phyloP scores from a whole-genome alignment of 2,888 invertebrate species.

The Oscheius myriophilus region DNA sequence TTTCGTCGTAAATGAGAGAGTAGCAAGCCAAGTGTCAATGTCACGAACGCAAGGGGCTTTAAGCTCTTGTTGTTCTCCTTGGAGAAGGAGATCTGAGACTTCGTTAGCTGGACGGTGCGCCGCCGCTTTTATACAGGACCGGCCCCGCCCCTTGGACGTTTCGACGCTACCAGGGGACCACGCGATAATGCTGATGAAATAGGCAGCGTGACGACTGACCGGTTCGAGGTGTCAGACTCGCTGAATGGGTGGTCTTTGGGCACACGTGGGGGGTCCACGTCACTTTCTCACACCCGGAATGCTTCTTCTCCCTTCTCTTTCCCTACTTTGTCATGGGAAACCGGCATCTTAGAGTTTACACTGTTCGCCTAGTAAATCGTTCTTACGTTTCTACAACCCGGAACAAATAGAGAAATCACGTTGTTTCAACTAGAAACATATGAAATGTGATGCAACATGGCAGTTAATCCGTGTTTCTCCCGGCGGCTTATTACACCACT shows the following conservation, averaged over 20 bases:
- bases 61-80: constrained; percentile 8
- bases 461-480: too few species aligned
- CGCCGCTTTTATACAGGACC: constrained; percentile 18
- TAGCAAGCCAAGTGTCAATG: neutral
- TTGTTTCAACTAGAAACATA: too few species aligned
- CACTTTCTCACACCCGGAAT: neutral
- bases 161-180: constrained; percentile 26
- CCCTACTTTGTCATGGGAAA: neutral
- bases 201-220: constrained; percentile 27
- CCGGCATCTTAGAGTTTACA: too few species aligned
- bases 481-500: too few species aligned
- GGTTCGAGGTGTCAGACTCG: constrained; percentile 15
- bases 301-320: neutral
- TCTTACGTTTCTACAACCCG: neutral
- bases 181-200: constrained; percentile 32
- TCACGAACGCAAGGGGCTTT: neutral
- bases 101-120: constrained; percentile 28
- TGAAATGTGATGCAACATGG: too few species aligned
- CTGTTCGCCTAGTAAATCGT: neutral
- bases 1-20: constrained; percentile 5
- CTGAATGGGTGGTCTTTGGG: constrained; percentile 10
- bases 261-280: constrained; percentile 13
- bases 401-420: too few species aligned
- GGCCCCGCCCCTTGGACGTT: constrained; percentile 24
- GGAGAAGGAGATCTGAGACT: constrained; percentile 19